phyloP scores from a whole-genome alignment of 2,797 vertebrate species.

The Sphenodon punctatus region DNA sequence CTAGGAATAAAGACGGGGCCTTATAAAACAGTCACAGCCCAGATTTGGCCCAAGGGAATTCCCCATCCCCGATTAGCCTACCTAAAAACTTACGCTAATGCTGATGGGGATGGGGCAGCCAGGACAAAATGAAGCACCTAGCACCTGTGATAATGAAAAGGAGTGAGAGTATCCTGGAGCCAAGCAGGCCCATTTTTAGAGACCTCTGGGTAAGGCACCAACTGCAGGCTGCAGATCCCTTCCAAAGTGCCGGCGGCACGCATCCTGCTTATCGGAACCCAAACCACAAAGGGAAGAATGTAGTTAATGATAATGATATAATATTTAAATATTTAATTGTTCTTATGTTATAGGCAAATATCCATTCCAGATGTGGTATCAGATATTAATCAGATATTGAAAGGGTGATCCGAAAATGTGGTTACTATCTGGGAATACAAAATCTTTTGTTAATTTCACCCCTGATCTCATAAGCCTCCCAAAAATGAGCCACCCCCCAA shows the following conservation, averaged over 20 bases:
- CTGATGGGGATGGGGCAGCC: conserved; percentile 23
- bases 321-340: background rate
- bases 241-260: background rate
- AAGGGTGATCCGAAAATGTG: too few relatives aligned
- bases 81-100: conserved; percentile 21
- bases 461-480: too few relatives aligned
- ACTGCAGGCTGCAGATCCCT: background rate
- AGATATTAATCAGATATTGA: too few relatives aligned
- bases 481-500: too few relatives aligned
- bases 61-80: too few relatives aligned
- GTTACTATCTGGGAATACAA: too few relatives aligned
- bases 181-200: conserved; percentile 21
- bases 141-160: conserved; percentile 15
- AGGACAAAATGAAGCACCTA: conserved; percentile 19
- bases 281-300: background rate
- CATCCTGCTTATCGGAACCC: conserved; percentile 2
- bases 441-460: too few relatives aligned
- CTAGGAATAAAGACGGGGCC: too few relatives aligned
- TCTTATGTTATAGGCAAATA: too few relatives aligned
- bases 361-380: too few relatives aligned
- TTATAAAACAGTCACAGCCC: too few relatives aligned
- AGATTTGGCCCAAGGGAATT: too few relatives aligned
- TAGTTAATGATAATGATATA: background rate
- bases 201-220: conserved; percentile 10
- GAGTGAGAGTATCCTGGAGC: background rate